A percentile compares a stretch with the other conserved stretches of the same genome.
Evolutionary conservation across 1,140 invertebrate genomes (phyloP).

Genomic region (Venturia canescens): DNA sequence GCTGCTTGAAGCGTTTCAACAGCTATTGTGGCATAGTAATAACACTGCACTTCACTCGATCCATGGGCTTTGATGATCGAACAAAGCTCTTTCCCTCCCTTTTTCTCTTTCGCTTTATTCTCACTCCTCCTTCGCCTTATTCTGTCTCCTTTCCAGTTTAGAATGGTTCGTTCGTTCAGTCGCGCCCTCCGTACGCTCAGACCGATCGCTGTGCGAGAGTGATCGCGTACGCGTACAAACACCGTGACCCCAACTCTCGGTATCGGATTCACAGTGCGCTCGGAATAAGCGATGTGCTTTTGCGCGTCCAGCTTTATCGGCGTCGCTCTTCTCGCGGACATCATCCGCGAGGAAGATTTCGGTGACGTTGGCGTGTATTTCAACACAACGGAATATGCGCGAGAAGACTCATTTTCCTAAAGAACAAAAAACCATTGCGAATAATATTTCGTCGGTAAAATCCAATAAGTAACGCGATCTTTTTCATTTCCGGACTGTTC

Average conservation of each 20-base stretch:
- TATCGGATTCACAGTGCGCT: background rate
- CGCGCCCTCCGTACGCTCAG: background rate
- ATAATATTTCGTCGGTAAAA: too few relatives aligned
- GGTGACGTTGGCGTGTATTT: background rate
- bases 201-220: background rate
- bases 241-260: background rate
- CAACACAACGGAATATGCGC: background rate
- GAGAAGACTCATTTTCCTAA: background rate
- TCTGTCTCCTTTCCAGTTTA: background rate
- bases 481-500: background rate
- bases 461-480: too few relatives aligned
- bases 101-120: constrained; percentile 8
- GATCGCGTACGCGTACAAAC: background rate
- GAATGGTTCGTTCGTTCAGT: background rate
- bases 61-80: background rate
- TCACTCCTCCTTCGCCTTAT: background rate
- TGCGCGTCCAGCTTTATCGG: background rate
- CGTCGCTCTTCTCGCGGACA: background rate
- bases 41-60: background rate
- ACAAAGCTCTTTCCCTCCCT: constrained; percentile 10
- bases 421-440: too few relatives aligned
- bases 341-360: background rate
- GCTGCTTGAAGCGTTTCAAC: background rate
- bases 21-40: background rate
- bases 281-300: background rate